phyloP scores from a whole-genome alignment of 2,888 invertebrate species.

The Lasioglossum figueresi region DNA sequence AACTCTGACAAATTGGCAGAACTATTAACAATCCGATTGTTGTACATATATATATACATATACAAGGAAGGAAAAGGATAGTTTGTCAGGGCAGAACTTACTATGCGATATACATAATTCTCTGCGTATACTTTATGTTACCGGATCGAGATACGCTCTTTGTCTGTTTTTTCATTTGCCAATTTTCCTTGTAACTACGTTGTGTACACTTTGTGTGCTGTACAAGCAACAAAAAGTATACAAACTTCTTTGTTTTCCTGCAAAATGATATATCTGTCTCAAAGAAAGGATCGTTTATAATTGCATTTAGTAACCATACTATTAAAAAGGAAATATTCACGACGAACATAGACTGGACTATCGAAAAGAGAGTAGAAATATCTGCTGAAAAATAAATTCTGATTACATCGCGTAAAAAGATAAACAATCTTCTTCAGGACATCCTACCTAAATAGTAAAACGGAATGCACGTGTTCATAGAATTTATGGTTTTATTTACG shows the following conservation, averaged over 20 bases:
- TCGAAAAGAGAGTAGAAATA: conserved; percentile 34
- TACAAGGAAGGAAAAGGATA: conserved; percentile 24
- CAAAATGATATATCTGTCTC: conserved; percentile 31
- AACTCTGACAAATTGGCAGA: conserved; percentile 56
- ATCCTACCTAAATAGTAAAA: conserved; percentile 35
- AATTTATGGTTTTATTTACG: conserved; percentile 6
- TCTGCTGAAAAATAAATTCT: conserved; percentile 64
- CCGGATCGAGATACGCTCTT: conserved; percentile 26
- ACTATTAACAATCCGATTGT: conserved; percentile 54
- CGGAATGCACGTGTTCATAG: neutral
- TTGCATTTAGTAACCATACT: conserved; percentile 33
- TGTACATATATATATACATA: conserved; percentile 55
- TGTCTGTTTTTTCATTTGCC: conserved; percentile 32
- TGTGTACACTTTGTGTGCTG: conserved; percentile 33
- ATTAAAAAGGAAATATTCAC: conserved; percentile 32
- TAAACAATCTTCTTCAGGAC: conserved; percentile 36
- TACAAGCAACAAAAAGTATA: conserved; percentile 16
- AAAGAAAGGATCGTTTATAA: conserved; percentile 23
- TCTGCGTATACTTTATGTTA: conserved; percentile 44
- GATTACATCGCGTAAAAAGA: conserved; percentile 45
- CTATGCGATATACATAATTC: conserved; percentile 36
- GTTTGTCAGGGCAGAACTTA: conserved; percentile 34
- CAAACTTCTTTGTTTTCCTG: conserved; percentile 23
- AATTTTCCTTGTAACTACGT: conserved; percentile 38
- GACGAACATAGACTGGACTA: conserved; percentile 35